Evolutionary conservation across 2,797 vertebrate species (phyloP), one percentile per base, ranked within the genome.

Genomic region (Propithecus perrieri): DNA sequence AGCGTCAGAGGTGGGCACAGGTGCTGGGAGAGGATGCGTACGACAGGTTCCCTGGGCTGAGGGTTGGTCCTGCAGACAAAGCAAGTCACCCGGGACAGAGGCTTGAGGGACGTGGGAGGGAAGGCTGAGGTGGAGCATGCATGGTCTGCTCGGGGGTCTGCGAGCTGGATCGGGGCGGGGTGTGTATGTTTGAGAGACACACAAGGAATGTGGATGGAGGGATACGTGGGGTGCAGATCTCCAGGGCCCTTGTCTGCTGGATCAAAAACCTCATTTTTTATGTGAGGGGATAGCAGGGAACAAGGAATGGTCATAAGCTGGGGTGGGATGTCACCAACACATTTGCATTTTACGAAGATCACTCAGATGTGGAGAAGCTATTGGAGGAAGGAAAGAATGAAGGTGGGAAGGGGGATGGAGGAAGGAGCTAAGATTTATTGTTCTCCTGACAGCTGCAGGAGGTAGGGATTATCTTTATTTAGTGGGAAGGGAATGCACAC

Each of bases 91-190:
- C 0, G 1, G 35, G 24, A 53, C 14, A 59, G 43, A 61, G 17
- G 46, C 35, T 53, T 0, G 9, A 46, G 17, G 41, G 22, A 57
- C 24, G 1, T 13, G 41, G 55, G 74, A 59, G 43, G 38, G 46
- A 22, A 78, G 80, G 28, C 30, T 33, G 12, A 7, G 11, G 35
- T 18, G 15, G 63, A 18, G 22, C 0, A 0, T 9, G 20, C 0
- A 1, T 13, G 14, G 3, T 24, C 30, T 4, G 4, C 10, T 14
- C 6, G 18, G 20, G 33, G 11, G 10, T 57, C 46, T 48, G 46
- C 24, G 10, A 4, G 17, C 65, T 17, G 17, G 65, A 41, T 35
- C 15, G 20, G 50, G 20, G 2, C n/a, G n/a, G 0, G 9, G 13
- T 17, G 46, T 43, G 53, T 22, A 20, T 57, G 41, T 57, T 67